Conservation (phyloP, 2,888 invertebrate genomes). For the Electrophaes corylata region DNA sequence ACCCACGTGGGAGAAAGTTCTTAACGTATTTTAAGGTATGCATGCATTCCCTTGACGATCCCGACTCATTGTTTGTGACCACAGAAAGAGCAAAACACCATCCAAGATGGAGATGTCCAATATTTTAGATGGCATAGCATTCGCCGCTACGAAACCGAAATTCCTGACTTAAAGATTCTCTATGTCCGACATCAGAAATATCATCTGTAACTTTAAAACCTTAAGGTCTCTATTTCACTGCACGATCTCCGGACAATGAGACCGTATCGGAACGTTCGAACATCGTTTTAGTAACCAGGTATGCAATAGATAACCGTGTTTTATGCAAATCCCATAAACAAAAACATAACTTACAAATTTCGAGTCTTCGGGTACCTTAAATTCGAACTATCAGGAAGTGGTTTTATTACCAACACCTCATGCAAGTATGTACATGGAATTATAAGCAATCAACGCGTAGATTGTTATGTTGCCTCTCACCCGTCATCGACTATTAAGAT, state of each 20-base stretch:
- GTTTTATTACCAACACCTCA: conserved; percentile 58
- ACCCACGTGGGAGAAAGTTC: conserved; percentile 63
- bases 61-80: conserved; percentile 79
- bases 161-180: conserved; percentile 73
- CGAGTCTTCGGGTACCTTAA: conserved; percentile 58
- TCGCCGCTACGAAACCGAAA: conserved; percentile 80
- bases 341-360: conserved; percentile 79
- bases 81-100: conserved; percentile 80
- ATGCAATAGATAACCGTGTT: conserved; percentile 81
- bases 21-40: conserved; percentile 75
- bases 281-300: conserved; percentile 78
- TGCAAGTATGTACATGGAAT: conserved; percentile 62
- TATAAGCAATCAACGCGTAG: conserved; percentile 79
- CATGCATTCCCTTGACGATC: conserved; percentile 79
- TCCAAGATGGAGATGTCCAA: conserved; percentile 83
- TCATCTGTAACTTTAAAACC: conserved; percentile 55
- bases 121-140: conserved; percentile 84
- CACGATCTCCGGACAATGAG: conserved; percentile 52
- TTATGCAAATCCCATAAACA: conserved; percentile 78
- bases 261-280: conserved; percentile 69
- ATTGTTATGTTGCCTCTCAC: conserved; percentile 81
- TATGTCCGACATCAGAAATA: conserved; percentile 48
- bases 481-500: conserved; percentile 83
- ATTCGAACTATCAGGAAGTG: conserved; percentile 56
- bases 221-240: conserved; percentile 63